A percentile compares a stretch with the other conserved stretches of the same genome.
Conservation (phyloP, 2,888 invertebrate genomes). For the Xestia ashworthii region DNA sequence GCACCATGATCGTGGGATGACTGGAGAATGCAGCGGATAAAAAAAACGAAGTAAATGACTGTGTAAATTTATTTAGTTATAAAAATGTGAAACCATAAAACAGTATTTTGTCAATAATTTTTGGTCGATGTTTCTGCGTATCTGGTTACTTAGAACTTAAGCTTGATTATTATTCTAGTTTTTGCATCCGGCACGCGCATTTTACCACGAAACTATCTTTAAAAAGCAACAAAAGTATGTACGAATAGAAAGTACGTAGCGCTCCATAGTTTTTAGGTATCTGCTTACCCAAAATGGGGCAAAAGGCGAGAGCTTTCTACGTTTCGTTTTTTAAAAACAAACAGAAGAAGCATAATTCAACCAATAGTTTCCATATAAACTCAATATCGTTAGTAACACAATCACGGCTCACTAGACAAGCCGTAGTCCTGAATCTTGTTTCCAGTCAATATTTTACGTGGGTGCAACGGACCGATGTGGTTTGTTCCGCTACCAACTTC, state of each 20-base stretch:
- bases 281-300: too few species aligned
- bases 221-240: background rate
- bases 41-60: too few species aligned
- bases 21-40: too few species aligned
- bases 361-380: constrained; percentile 49
- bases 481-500: constrained; percentile 68
- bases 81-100: too few species aligned
- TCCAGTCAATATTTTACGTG: constrained; percentile 82
- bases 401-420: constrained; percentile 63
- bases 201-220: background rate
- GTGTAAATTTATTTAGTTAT: too few species aligned
- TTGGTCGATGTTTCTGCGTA: fast-evolving
- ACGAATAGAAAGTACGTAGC: background rate
- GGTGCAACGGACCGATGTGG: constrained; percentile 71
- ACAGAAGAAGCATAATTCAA: constrained; percentile 33
- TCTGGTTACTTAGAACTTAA: background rate
- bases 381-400: constrained; percentile 60
- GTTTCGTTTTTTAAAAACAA: background rate
- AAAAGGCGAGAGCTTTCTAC: background rate
- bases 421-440: constrained; percentile 69
- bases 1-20: too few species aligned
- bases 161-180: background rate
- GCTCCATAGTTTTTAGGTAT: background rate
- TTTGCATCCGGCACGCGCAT: background rate
- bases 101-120: background rate